phyloP scores from a whole-genome alignment of 2,888 invertebrate genomes.

The Crematogaster levior region DNA sequence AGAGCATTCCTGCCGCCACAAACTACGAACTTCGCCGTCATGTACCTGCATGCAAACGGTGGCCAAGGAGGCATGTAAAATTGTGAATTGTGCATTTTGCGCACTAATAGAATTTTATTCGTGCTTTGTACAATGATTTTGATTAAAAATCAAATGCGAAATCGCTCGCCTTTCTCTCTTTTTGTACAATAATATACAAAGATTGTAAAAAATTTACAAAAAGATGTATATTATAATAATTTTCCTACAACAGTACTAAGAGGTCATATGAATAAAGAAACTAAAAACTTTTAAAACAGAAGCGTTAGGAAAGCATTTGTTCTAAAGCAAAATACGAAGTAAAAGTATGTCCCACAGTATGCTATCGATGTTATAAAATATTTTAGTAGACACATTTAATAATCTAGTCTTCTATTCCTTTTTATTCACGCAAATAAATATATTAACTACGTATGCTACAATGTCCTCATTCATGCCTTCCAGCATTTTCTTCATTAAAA shows the following conservation, averaged over 20 bases:
- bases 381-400: neutral
- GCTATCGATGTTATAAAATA: conserved; percentile 4
- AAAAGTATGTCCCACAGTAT: neutral
- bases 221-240: neutral
- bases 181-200: conserved; percentile 33
- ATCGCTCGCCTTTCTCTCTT: neutral
- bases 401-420: neutral
- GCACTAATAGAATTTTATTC: conserved; percentile 21
- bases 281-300: neutral
- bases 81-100: neutral
- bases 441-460: neutral
- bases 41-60: conserved; percentile 76
- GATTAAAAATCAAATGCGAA: neutral
- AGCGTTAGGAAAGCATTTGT: neutral
- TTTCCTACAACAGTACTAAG: neutral
- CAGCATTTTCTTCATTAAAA: neutral
- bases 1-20: conserved; percentile 83
- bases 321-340: neutral
- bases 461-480: neutral
- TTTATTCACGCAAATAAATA: neutral
- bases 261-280: conserved; percentile 30
- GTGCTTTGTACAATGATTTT: conserved; percentile 33
- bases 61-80: conserved; percentile 65
- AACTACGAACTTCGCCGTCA: conserved; percentile 79
- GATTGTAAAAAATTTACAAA: conserved; percentile 10